Evolutionary conservation across 1,140 invertebrate species (phyloP), one percentile per base, ranked within the genome.

Genomic region (Drosophila kohkoa): DNA sequence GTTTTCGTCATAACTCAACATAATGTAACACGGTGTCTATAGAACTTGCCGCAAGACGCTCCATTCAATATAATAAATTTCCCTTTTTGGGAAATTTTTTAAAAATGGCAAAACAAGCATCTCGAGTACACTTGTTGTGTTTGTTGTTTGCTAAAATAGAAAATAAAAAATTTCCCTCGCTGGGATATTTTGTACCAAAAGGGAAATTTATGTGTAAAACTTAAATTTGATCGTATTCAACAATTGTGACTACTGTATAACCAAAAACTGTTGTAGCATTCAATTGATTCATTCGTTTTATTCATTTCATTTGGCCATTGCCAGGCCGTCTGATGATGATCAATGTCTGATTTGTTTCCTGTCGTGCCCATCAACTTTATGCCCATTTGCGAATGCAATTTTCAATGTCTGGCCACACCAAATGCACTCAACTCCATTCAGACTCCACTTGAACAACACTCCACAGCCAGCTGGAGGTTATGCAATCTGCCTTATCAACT

Each of bases 261-360:
- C 28, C 20, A 15, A 67, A 78, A 76, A 68, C 72, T 38, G 71
- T 75, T 68, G 77, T 66, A 80, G 55, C 67, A 73, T 58, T 77
- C 76, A 68, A 77, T 63, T 81, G 81, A 43, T 58, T 57, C 57
- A 25, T 46, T 62, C 43, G 43, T 43, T 43, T 58, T 46, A 60
- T 41, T 60, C 63, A 62, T 73, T 58, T 43, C 16, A 28, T 58
- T 45, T 80, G 71, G 68, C 59, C 58, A 77, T 73, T 72, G 54
- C 16, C 58, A 72, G 74, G 62, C 28, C 41, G 66, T 62, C 58
- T 51, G 75, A 60, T 54, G 74, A 82, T 82, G 69, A 86, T 86
- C 79, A 75, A 88, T 88, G 89, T 91, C 89, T 91, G 89, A 81
- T 91, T 91, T 80, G 76, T 79, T 91, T 91, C 89, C 89, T 91